Base-by-base conservation (phyloP, 64 coral and sea anemone genomes). In the Porites australiensis region DNA sequence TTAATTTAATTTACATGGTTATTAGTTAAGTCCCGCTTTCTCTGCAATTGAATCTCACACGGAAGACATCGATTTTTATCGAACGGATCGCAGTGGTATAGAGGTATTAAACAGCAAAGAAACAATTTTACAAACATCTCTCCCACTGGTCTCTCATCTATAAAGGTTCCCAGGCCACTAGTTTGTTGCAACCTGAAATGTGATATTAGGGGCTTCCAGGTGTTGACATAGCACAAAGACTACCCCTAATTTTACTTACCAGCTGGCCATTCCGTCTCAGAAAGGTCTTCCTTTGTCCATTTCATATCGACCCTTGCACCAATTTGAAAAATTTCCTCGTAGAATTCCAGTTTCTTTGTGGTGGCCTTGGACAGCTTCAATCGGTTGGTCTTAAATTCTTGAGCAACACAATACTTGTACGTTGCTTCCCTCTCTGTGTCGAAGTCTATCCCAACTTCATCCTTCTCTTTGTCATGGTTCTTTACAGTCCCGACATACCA, bases 181-280 rank as follows among this genome's bases (percentile, higher is more conserved):
- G 27, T 8, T 58, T 79, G 19, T 50, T 79, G 55, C 77, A 79
- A 54, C 44, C 23, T 54, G 77, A 20, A 54, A 79, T n/a, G 49
- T 79, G 48, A 54, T 79, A 46, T 54, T 27, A 45, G 44, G 55
- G 77, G 77, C 55, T 68, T 68, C 22, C 12, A 68, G 18, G 65
- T 68, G 18, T 68, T 68, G 16, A 68, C 65, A 68, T n/a, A 68
- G 65, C 22, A 7, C 15, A 68, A 68, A 68, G 65, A n/a, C 65
- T 6, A 79, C 20, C 15, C 50, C 55, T 51, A 46, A 20, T 27
- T 79, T 79, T 85, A 15, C 23, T 21, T 86, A 86, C 82, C 82
- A 21, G 82, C 82, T 86, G 82, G 82, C 82, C 82, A 86, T 18
- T 66, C 82, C 18, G 44, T 86, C 2, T 70, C 64, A n/a, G 46